Evolutionary conservation across 2,888 invertebrate genomes (phyloP).

Genomic region (Cyrtodaria siliqua): DNA sequence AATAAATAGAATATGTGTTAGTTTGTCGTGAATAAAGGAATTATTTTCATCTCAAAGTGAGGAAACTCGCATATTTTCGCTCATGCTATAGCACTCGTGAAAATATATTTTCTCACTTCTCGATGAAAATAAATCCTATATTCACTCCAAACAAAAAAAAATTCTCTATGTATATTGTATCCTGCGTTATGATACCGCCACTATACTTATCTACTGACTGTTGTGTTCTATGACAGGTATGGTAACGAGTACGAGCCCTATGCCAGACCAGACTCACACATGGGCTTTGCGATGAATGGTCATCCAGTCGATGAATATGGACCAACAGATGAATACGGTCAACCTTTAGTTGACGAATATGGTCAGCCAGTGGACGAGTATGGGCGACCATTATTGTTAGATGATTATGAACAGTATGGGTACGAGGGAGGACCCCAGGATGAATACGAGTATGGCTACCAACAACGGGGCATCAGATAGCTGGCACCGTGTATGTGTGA

Average conservation of each 20-base stretch:
- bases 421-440: constrained; percentile 37
- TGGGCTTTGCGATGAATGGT: constrained; percentile 82
- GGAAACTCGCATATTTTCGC: no score
- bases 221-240: constrained; percentile 63
- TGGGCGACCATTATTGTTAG: constrained; percentile 60
- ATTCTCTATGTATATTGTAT: not conserved
- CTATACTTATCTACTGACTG: not conserved
- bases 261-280: constrained; percentile 81
- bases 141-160: no score
- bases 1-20: no score
- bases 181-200: not conserved
- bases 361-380: constrained; percentile 54
- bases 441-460: constrained; percentile 40
- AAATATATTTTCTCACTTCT: no score
- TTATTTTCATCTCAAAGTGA: no score
- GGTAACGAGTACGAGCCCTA: constrained; percentile 82
- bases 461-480: constrained; percentile 35
- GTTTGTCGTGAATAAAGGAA: no score
- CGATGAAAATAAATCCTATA: no score
- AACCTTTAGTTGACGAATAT: constrained; percentile 7
- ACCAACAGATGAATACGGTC: constrained; percentile 67
- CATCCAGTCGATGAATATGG: constrained; percentile 75
- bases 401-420: constrained; percentile 60
- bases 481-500: not conserved
- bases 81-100: no score